Evolutionary conservation across 2,113 vertebrate genomes (phyloP), one percentile per base, ranked within the genome.

Genomic region (Malaclemys terrapin): DNA sequence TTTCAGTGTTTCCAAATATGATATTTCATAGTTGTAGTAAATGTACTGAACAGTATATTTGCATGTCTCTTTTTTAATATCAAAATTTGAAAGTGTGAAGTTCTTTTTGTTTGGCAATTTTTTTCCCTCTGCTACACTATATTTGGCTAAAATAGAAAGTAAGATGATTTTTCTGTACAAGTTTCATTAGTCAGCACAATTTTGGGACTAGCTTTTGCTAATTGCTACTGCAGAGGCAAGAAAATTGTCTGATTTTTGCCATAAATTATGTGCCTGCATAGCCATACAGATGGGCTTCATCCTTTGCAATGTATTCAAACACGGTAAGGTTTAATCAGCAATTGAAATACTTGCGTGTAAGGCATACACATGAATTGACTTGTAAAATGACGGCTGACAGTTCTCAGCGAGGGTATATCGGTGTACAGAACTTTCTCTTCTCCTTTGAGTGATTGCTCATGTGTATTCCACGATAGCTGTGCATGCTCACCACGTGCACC

Each of bases 181-280:
- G 8, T 82, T 17, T 88, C 52, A n/a, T 75, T 1, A 0, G 17
- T 95, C 8, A 45, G 38, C 62, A 85, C 47, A 76, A 89, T 20
- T 14, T 62, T 45, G 54, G 82, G 29, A 93, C 35, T 93, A 1
- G 38, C 24, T 82, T 90, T 20, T 38, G 19, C 24, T 87, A 20
- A 19, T 4, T 89, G 84, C 27, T 79, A 31, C 5, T 38, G 85
- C 5, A 27, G 22, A 88, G 10, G 29, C 85, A 65, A 82, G 87
- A 56, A 53, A 84, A 16, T 29, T 47, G 47, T 22, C 85, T 93
- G 65, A 27, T 88, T 94, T 94, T 29, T 89, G 52, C 80, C 22
- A 13, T 35, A 8, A 6, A 3, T 47, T 82, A 31, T 84, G 24
- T 76, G 14, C 22, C 45, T 75, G 53, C 11, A 12, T 35, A 94